Evolutionary conservation across 1,140 invertebrate genomes (phyloP).

Genomic region (Drosophila prosaltans): DNA sequence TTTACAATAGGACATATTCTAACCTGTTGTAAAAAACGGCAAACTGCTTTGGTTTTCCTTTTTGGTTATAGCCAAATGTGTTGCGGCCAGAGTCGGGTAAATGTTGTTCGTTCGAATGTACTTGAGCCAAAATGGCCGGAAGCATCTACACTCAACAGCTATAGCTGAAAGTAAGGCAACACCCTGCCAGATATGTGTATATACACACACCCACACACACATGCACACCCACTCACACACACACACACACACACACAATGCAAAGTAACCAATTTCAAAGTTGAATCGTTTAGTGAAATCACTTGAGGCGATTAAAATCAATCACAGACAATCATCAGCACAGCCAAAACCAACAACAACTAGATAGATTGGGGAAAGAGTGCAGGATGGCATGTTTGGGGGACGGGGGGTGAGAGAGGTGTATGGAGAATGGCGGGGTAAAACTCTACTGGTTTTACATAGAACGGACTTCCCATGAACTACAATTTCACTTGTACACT

Average conservation of each 20-base stretch:
- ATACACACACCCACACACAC: constrained; percentile 17
- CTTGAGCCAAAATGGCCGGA: constrained; percentile 45
- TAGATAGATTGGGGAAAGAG: neutral
- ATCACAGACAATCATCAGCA: constrained; percentile 73
- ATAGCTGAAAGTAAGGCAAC: constrained; percentile 45
- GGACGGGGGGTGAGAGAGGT: neutral
- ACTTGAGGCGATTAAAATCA: constrained; percentile 82
- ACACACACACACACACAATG: constrained; percentile 49
- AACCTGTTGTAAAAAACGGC: neutral
- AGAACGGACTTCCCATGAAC: constrained; percentile 31
- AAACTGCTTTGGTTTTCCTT: neutral
- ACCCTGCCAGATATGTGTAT: constrained; percentile 3
- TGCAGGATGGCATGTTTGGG: neutral
- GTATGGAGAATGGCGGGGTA: neutral
- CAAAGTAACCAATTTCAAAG: constrained; percentile 77
- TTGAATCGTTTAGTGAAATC: constrained; percentile 80
- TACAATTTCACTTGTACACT: constrained; percentile 56
- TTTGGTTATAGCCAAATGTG: constrained; percentile 39
- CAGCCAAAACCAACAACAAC: constrained; percentile 33
- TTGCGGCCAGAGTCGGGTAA: constrained; percentile 44
- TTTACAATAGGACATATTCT: neutral
- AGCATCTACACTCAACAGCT: constrained; percentile 54
- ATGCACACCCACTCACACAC: neutral
- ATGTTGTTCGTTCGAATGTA: constrained; percentile 32
- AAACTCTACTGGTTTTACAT: constrained; percentile 14